Evolutionary conservation across 2,113 vertebrate species (phyloP), one percentile per base, ranked within the genome.

Genomic region (Scopus umbretta): DNA sequence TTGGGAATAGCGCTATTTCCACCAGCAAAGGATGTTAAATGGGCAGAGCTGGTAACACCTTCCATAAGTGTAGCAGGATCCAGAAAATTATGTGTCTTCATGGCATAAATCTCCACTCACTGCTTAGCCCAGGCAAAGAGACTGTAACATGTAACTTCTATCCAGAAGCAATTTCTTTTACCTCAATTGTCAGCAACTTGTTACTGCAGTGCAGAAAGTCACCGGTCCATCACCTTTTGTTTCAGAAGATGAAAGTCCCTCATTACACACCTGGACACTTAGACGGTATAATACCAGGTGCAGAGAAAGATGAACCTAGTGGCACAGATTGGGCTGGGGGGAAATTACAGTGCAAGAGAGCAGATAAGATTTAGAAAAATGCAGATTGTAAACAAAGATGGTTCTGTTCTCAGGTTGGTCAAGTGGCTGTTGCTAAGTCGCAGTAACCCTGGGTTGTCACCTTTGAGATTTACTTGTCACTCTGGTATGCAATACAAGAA

Each of bases 331-430:
- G 27, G 17, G 36, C 17, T 65, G 58, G 43, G 85, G 85, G 52
- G 43, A 96, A 96, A 89, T 94, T 71, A 82, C 36, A 76, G 73
- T 68, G 66, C 70, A 92, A 91, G 70, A 74, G 62, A 81, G 36
- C 61, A 96, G 91, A 91, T 96, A 96, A 94, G 84, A 75, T 40
- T 79, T 71, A 81, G 73, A 84, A 96, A 96, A 96, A 94, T 72
- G 95, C 61, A 49, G 89, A n/a, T 75, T 84, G 90, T 95, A 95
- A 95, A 96, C 95, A 97, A 94, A 96, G 96, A 84, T 11, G 0
- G 65, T 87, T 94, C 96, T 96, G 91, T 97, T 97, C 73, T 82
- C 62, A 47, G 66, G 45, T 66, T 75, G 62, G 83, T 73, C 43
- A 86, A 96, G 83, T 61, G 73, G 58, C 49, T 91, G 91, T 92